These are phyloP conservation scores for cattle (Bos taurus) DNA, from an alignment of 2,113 vertebrate species.

Conservation along the genomic window ARS-UCD2.0 NC_037330.1:90694001-90694500, in stretches of 20 bases:
- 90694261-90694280: slow-evolving; percentile 13
- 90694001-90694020: neutral
- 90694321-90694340: slow-evolving; percentile 22
- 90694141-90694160: neutral
- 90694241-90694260: neutral
- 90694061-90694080: neutral
- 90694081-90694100: neutral
- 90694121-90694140: neutral
- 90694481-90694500: neutral
- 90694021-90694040: neutral
- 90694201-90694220: neutral
- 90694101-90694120: neutral
- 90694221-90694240: neutral
- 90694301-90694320: neutral
- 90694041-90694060: neutral
- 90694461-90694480: neutral
- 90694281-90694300: neutral
- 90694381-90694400: neutral
- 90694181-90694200: neutral
- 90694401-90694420: neutral
- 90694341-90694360: slow-evolving; percentile 47
- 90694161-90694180: neutral
- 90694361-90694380: neutral
- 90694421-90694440: neutral
- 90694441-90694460: neutral